Conservation (phyloP, 2,113 vertebrate species). For the Phalacrocorax brasilianus region DNA sequence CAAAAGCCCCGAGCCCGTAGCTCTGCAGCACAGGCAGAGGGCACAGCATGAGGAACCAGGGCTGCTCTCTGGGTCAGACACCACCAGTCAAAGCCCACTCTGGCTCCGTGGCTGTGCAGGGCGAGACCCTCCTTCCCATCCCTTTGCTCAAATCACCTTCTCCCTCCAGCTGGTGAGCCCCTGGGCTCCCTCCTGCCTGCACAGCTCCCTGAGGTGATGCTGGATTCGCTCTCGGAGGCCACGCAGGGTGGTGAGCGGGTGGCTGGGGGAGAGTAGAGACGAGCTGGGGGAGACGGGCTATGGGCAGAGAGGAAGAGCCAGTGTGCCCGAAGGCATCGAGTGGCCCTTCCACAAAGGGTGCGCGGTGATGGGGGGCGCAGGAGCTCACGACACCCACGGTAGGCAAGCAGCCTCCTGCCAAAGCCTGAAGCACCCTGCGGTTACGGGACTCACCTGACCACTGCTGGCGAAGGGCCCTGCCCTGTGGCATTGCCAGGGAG, state of each 20-base stretch:
- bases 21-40: neutral
- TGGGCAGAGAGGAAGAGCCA: rapidly evolving
- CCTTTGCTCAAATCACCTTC: conserved; percentile 48
- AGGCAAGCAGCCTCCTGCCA: neutral
- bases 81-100: neutral
- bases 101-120: too few relatives aligned
- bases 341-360: neutral
- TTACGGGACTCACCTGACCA: conserved; percentile 49
- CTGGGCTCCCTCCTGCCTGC: conserved; percentile 61
- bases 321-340: rapidly evolving
- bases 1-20: neutral
- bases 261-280: conserved; percentile 42
- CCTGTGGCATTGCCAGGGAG: neutral
- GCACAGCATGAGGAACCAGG: neutral
- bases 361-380: rapidly evolving
- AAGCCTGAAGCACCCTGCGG: neutral
- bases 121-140: rapidly evolving
- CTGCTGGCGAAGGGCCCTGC: neutral
- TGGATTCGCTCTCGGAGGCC: conserved; percentile 64
- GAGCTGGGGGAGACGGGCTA: neutral
- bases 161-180: neutral
- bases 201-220: conserved; percentile 44
- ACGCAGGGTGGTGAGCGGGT: conserved; percentile 45
- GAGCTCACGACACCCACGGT: rapidly evolving
- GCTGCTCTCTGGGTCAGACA: neutral